Conservation (phyloP, 2,113 vertebrate species). For the Bujurquina vittata region DNA sequence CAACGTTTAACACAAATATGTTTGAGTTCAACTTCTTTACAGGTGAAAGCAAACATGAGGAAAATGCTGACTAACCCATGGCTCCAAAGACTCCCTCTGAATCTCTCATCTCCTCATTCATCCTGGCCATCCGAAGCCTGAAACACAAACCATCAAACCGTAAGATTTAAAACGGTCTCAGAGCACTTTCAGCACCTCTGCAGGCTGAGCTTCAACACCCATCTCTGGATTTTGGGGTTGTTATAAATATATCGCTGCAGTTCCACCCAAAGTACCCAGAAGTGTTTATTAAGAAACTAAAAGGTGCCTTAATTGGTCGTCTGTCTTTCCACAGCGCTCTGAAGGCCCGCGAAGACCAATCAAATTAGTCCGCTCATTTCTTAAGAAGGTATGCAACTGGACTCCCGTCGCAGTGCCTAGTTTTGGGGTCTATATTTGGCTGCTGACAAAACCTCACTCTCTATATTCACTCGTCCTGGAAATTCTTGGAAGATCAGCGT, state of each 20-base stretch:
- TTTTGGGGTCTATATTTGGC: too few species aligned
- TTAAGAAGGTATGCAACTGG: background rate
- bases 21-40: background rate
- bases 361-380: background rate
- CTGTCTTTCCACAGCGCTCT: background rate
- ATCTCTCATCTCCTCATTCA: slow-evolving; percentile 85
- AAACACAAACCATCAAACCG: background rate
- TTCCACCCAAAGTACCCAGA: background rate
- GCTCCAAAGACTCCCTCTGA: slow-evolving; percentile 79
- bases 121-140: slow-evolving; percentile 82
- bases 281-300: fast-evolving
- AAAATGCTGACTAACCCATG: slow-evolving; percentile 51
- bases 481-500: too few species aligned
- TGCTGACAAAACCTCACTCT: too few species aligned
- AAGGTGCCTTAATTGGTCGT: background rate
- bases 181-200: too few species aligned
- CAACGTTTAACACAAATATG: too few species aligned
- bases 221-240: too few species aligned
- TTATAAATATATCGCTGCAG: background rate
- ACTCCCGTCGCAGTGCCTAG: background rate
- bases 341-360: background rate
- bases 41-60: background rate
- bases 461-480: too few species aligned
- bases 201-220: too few species aligned
- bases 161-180: fast-evolving